These are phyloP conservation scores for Microctenopoma stevenorrisi DNA, from an alignment of 2,797 vertebrate genomes.

Conservation along the genomic window DNA sequence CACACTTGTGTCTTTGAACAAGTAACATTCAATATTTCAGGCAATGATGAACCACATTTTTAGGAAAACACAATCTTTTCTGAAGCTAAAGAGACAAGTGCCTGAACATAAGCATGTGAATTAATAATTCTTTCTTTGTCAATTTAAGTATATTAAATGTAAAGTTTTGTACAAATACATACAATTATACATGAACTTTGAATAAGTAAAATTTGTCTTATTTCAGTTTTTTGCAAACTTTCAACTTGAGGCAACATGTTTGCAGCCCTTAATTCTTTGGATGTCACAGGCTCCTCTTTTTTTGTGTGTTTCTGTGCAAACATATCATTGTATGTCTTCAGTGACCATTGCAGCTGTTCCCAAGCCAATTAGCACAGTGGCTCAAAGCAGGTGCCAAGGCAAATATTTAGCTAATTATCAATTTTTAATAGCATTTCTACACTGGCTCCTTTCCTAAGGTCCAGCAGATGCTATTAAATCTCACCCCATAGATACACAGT, in stretches of 20 bases:
- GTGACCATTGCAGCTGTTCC: constrained; percentile 76
- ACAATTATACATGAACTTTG: not conserved
- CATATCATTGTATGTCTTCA: constrained; percentile 52
- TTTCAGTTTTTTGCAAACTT: not conserved
- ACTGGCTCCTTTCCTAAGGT: constrained; percentile 94
- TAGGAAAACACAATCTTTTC: too few species aligned
- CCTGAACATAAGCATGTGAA: too few species aligned
- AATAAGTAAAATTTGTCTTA: too few species aligned
- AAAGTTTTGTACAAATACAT: not conserved
- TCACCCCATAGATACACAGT: constrained; percentile 99
- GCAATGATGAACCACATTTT: too few species aligned
- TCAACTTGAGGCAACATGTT: constrained; percentile 17
- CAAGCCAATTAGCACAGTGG: constrained; percentile 89
- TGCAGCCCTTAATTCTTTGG: not conserved
- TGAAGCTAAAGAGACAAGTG: not conserved
- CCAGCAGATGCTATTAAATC: constrained; percentile 99
- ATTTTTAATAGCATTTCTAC: constrained; percentile 95
- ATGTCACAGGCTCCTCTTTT: constrained; percentile 25
- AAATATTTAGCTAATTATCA: constrained; percentile 99
- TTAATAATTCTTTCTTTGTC: too few species aligned
- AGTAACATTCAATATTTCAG: too few species aligned
- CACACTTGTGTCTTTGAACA: too few species aligned
- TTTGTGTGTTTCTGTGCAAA: constrained; percentile 38
- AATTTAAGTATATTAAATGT: too few species aligned
- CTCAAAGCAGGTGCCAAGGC: constrained; percentile 92